A percentile compares a stretch with the other conserved stretches of the same genome.
Conservation (phyloP, 2,888 invertebrate genomes). For the Caenorhabditis sulstoni region DNA sequence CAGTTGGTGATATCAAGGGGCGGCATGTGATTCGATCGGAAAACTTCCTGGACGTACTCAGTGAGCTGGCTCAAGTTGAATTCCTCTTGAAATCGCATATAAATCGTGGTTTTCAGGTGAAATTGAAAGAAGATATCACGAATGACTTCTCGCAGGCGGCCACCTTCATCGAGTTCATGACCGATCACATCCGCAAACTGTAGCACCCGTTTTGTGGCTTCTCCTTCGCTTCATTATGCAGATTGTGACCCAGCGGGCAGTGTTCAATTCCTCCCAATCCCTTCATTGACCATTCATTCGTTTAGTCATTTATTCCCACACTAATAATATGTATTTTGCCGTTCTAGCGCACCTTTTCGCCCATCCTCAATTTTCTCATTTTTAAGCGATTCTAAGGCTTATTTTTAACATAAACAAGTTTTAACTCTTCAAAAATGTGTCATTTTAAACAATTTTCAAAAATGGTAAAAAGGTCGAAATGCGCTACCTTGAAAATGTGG, state of each 20-base stretch:
- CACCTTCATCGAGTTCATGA: slow-evolving; percentile 49
- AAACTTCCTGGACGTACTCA: slow-evolving; percentile 63
- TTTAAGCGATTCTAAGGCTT: slow-evolving; percentile 4
- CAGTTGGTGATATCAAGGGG: slow-evolving; percentile 47
- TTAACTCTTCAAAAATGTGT: slow-evolving; percentile 9
- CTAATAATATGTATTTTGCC: slow-evolving; percentile 14
- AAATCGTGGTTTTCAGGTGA: slow-evolving; percentile 42
- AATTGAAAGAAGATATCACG: slow-evolving; percentile 59
- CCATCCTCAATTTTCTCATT: slow-evolving; percentile 8
- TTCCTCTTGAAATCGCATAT: background rate
- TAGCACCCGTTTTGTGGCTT: background rate
- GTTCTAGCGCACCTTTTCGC: slow-evolving; percentile 12
- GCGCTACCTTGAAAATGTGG: no score
- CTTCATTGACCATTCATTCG: slow-evolving; percentile 35
- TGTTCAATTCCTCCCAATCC: slow-evolving; percentile 11
- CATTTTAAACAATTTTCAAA: slow-evolving; percentile 1
- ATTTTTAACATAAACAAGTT: background rate
- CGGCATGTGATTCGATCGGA: slow-evolving; percentile 61
- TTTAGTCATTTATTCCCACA: no score
- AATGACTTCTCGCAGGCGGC: slow-evolving; percentile 52
- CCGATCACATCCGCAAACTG: slow-evolving; percentile 41
- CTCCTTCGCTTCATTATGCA: slow-evolving; percentile 29
- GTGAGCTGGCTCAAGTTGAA: slow-evolving; percentile 59
- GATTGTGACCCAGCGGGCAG: slow-evolving; percentile 32
- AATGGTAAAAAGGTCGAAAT: slow-evolving; percentile 8